Evolutionary conservation across 1,140 invertebrate genomes (phyloP).

Genomic region (Myzus persicae): DNA sequence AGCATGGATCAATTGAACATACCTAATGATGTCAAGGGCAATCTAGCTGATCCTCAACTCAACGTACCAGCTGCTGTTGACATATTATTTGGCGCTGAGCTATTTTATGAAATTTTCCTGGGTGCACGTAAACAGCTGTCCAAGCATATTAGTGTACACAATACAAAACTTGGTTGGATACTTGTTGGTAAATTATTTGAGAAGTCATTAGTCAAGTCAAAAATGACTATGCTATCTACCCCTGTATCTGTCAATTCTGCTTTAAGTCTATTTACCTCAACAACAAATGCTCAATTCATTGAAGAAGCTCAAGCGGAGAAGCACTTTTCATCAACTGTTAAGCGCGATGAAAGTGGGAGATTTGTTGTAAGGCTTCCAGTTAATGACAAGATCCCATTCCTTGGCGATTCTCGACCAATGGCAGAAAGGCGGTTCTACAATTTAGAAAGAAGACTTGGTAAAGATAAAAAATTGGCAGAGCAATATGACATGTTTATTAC

Average conservation of each 20-base stretch:
- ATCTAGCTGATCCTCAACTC: not conserved
- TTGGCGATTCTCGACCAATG: not conserved
- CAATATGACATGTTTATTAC: not conserved
- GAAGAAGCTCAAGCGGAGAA: not conserved
- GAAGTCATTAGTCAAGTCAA: not conserved
- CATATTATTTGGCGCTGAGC: conserved; percentile 52
- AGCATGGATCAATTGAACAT: not conserved
- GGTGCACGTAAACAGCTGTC: not conserved
- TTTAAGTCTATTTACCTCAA: not conserved
- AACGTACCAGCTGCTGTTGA: conserved; percentile 3
- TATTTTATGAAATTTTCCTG: conserved; percentile 43
- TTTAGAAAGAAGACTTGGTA: conserved; percentile 48
- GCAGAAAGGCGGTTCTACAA: conserved; percentile 50
- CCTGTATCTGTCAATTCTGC: not conserved
- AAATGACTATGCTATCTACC: not conserved
- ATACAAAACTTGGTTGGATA: conserved; percentile 53
- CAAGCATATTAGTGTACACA: not conserved
- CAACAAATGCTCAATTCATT: not conserved
- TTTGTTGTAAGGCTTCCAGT: not conserved
- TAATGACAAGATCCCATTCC: not conserved
- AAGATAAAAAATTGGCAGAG: not conserved
- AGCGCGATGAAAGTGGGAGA: not conserved
- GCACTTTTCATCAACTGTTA: not conserved
- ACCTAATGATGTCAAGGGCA: not conserved
- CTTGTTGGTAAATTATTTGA: not conserved